Evolutionary conservation across 2,888 invertebrate species (phyloP), one percentile per base, ranked within the genome.

Genomic region (Nomada hirtipes): DNA sequence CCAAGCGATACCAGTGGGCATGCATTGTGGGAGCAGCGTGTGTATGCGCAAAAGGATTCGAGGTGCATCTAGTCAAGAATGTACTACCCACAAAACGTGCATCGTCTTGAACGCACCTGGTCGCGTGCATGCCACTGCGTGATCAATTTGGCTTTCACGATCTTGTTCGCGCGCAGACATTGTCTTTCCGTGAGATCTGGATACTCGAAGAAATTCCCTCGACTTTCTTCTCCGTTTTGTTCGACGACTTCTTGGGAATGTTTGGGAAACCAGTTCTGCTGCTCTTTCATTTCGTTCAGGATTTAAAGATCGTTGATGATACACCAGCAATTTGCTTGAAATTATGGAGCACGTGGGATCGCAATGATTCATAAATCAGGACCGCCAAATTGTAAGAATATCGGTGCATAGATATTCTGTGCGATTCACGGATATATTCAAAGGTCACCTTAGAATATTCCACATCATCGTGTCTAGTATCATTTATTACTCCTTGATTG

Each of bases 21-120:
- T 85, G 88, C 88, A 80, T 85, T 77, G 80, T 76, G 82, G 78
- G 76, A 85, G 88, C 89, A 78, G 86, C 88, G 86, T 85, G 75
- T 61, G 63, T 79, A 50, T 44, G n/a, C 79, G 79, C 80, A 36
- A 36, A 69, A n/a, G 57, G 75, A 70, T 57, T 50, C 50, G 72
- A 50, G 52, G 70, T 61, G 63, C 68, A 65, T 71, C 65, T 82
- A 60, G 76, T 73, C 73, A 36, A 36, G 52, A 52, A 69, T 79
- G 64, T 79, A 29, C 20, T 65, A n/a, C 7, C 36, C 36, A 36
- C 36, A 7, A 36, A n/a, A 20, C 23, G 42, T 44, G 47, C 23
- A 18, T 72, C 65, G 52, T 79, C 61, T 59, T 69, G 67, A 72
- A 79, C 73, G 78, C 76, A 76, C 82, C 82, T 68, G 84, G 78